Base-by-base conservation (phyloP, 1,140 invertebrate species). In the Temnothorax curvispinosus region DNA sequence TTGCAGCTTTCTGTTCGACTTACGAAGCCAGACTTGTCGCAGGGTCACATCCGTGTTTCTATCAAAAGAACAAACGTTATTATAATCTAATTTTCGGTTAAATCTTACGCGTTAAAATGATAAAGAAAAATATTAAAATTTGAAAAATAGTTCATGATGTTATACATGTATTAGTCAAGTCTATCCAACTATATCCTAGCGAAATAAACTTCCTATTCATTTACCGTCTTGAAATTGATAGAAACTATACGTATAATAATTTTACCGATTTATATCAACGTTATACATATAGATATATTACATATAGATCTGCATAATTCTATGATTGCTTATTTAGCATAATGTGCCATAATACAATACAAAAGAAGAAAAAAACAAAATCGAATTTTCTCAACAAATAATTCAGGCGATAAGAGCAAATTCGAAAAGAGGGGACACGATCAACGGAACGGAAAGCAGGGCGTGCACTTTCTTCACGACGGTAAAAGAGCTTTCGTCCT, bases 11-110 rank as follows among this genome's bases (percentile, higher is more conserved):
- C 94, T 93, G 13, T 88, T 86, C 15, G 93, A 93, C 65, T 94
- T 93, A 4, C 94, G 92, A 44, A 96, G 84, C 92, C 96, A 96
- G 9, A 96, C 89, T 60, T 96, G 93, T n/a, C 95, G 91, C 86
- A 96, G 88, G 21, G 91, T 91, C 27, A 94, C 90, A 60, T 93
- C 91, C 9, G 90, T 93, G 15, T 91, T 86, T 74, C 94, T 94
- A 75, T 7, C 38, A 21, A 18, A 11, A 77, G 44, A 35, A 77
- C 44, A 58, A 32, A 18, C 35, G 9, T 80, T 15, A 47, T 41
- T 44, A 38, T 4, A 54, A 13, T 69, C 44, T 58, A 47, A 75
- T 44, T 38, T 38, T 6, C 6, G 0, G 5, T 87, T 50, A 21
- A 52, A 67, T 6, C 0, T 3, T 60, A 13, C 9, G 11, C 9